Evolutionary conservation across 2,113 vertebrate genomes (phyloP).

Genomic region (Herpetotheres cachinnans): DNA sequence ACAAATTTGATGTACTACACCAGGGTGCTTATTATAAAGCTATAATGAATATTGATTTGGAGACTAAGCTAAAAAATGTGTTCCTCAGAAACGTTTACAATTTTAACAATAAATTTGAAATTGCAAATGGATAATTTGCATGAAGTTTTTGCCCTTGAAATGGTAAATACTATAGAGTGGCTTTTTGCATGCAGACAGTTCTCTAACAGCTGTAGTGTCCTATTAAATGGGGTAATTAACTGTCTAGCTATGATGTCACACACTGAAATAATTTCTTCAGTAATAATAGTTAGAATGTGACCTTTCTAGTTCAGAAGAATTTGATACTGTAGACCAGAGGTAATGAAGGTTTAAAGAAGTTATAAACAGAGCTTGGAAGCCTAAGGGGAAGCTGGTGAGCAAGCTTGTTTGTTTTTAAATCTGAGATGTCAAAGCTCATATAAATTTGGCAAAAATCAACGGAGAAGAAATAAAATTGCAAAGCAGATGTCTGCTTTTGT

Average conservation of each 20-base stretch:
- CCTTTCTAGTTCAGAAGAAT: slow-evolving; percentile 37
- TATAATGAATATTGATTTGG: background rate
- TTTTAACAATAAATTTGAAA: background rate
- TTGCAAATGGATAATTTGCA: background rate
- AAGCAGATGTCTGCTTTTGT: background rate
- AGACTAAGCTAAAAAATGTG: background rate
- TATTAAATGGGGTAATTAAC: slow-evolving; percentile 17
- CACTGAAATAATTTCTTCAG: slow-evolving; percentile 34
- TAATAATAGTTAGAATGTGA: slow-evolving; percentile 51
- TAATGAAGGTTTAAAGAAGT: slow-evolving; percentile 20
- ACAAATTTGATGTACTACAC: background rate
- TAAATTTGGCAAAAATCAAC: background rate
- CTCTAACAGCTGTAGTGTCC: background rate
- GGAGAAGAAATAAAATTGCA: background rate
- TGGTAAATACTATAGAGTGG: background rate
- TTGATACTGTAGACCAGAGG: slow-evolving; percentile 8
- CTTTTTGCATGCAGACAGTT: background rate
- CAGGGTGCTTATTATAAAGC: background rate
- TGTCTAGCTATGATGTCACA: slow-evolving; percentile 25
- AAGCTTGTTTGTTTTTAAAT: background rate
- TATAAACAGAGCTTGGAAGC: slow-evolving; percentile 32
- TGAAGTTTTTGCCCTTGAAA: slow-evolving; percentile 6
- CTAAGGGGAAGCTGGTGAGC: background rate
- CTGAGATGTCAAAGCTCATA: background rate
- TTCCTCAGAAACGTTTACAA: background rate